A percentile compares a stretch with the other conserved stretches of the same genome.
These are phyloP conservation scores for Oxycera nigricornis DNA, from an alignment of 2,888 invertebrate species.

Conservation along the genomic window DNA sequence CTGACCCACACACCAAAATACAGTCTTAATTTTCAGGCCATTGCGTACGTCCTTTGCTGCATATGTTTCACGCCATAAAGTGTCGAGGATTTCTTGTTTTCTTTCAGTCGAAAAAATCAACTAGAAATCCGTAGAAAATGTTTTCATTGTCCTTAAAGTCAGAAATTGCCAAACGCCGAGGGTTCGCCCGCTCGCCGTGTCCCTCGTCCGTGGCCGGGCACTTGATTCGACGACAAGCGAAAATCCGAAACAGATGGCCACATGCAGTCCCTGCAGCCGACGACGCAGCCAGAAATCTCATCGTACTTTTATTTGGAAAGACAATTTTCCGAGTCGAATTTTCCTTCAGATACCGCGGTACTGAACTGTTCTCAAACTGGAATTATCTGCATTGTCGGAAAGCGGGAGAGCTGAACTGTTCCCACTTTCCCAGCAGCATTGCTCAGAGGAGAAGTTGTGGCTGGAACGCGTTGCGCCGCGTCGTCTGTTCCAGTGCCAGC, in stretches of 20 bases:
- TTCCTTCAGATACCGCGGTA: background rate
- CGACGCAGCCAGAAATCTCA: background rate
- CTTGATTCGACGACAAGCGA: background rate
- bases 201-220: background rate
- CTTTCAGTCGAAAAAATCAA: constrained; percentile 21
- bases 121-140: constrained; percentile 3
- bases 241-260: constrained; percentile 27
- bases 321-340: background rate
- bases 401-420: constrained; percentile 15
- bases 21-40: no score
- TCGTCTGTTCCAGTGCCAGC: background rate
- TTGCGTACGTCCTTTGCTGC: no score
- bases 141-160: constrained; percentile 11
- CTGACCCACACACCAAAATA: background rate
- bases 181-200: background rate
- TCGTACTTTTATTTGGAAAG: background rate
- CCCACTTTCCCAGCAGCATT: background rate
- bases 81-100: constrained; percentile 19
- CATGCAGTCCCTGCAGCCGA: background rate
- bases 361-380: constrained; percentile 15
- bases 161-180: background rate
- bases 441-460: background rate
- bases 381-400: background rate
- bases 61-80: constrained; percentile 17
- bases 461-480: constrained; percentile 16